phyloP scores from a whole-genome alignment of 2,888 invertebrate species.

The Diplolepis rosae region DNA sequence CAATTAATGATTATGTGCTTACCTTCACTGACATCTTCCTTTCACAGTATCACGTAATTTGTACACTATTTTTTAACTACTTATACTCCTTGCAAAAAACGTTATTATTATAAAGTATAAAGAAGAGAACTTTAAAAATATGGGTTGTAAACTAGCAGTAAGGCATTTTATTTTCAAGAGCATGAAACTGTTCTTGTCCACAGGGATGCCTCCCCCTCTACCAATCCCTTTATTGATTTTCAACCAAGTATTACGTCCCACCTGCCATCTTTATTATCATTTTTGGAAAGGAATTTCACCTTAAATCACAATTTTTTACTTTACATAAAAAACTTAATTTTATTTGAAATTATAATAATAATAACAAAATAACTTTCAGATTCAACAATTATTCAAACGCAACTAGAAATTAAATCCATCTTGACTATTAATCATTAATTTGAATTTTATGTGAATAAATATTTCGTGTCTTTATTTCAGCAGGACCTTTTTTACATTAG shows the following conservation, averaged over 20 bases:
- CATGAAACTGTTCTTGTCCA: constrained; percentile 50
- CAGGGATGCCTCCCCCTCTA: constrained; percentile 56
- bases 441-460: constrained; percentile 68
- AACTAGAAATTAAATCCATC: neutral
- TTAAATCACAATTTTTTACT: no score
- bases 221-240: constrained; percentile 68
- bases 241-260: constrained; percentile 51
- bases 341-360: no score
- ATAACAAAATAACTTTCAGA: no score
- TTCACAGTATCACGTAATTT: constrained; percentile 53
- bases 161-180: constrained; percentile 54
- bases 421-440: neutral
- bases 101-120: neutral
- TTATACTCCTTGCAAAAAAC: constrained; percentile 47
- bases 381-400: no score
- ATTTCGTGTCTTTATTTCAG: constrained; percentile 68
- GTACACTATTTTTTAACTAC: constrained; percentile 56
- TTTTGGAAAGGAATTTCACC: constrained; percentile 38
- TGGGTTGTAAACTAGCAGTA: constrained; percentile 43
- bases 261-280: constrained; percentile 62
- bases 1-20: constrained; percentile 48
- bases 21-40: constrained; percentile 72
- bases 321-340: neutral
- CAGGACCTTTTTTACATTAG: constrained; percentile 58
- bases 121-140: neutral